Conservation (phyloP, 2,797 vertebrate species). For the Tolypeutes matacus region DNA sequence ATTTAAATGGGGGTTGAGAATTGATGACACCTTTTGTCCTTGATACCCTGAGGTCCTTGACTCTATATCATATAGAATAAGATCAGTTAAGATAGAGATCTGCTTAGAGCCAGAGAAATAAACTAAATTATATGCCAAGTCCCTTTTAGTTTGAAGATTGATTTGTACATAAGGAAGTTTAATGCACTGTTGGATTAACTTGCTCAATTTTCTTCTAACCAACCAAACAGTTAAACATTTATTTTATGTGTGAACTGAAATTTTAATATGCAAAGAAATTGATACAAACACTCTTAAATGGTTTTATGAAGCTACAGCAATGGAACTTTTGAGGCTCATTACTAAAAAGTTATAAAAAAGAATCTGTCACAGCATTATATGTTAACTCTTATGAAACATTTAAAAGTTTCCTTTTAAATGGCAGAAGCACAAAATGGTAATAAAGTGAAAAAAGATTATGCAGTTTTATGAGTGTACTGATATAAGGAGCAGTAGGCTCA, state of each 20-base stretch:
- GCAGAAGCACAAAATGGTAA: neutral
- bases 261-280: neutral
- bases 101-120: conserved; percentile 32
- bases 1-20: fast-evolving
- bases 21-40: neutral
- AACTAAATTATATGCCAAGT: neutral
- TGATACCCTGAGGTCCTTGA: neutral
- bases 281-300: neutral
- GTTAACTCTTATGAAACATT: neutral
- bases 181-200: neutral
- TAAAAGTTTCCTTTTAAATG: conserved; percentile 37
- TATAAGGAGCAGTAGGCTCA: neutral
- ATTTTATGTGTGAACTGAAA: neutral
- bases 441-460: neutral
- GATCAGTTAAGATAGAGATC: neutral
- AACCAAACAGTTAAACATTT: neutral
- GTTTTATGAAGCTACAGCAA: neutral
- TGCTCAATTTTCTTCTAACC: neutral
- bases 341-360: conserved; percentile 36
- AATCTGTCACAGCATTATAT: neutral
- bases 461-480: neutral
- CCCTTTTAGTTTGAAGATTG: neutral
- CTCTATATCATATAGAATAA: neutral
- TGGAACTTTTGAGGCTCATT: neutral
- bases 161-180: neutral